These are phyloP conservation scores for Xylophagus ater DNA, from an alignment of 2,888 invertebrate genomes.

Conservation along the genomic window DNA sequence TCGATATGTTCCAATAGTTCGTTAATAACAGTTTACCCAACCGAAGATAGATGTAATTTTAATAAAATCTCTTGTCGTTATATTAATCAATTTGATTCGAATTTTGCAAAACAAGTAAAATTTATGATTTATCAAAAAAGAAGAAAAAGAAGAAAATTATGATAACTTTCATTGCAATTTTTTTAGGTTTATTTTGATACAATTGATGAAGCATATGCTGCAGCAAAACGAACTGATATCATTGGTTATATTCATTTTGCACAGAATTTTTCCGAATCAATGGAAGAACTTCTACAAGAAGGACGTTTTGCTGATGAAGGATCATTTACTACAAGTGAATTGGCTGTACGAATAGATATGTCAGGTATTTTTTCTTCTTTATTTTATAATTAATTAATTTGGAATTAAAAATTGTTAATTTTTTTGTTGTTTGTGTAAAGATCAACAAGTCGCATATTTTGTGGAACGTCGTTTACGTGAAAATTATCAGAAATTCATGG, in stretches of 20 bases:
- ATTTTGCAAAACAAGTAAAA: constrained; percentile 43
- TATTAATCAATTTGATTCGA: constrained; percentile 46
- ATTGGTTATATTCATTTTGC: constrained; percentile 58
- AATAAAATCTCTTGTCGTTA: constrained; percentile 51
- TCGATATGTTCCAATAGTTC: constrained; percentile 36
- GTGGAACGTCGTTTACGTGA: constrained; percentile 57
- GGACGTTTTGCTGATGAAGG: constrained; percentile 46
- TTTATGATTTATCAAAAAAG: neutral
- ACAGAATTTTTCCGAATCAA: constrained; percentile 58
- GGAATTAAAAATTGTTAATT: neutral
- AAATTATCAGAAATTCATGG: constrained; percentile 56
- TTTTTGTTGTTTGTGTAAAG: constrained; percentile 41
- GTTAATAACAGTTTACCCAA: constrained; percentile 34
- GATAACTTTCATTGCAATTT: constrained; percentile 3
- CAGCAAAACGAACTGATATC: constrained; percentile 44
- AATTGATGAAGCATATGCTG: constrained; percentile 43
- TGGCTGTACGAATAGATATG: constrained; percentile 63
- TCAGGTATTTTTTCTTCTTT: constrained; percentile 44
- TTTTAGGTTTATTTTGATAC: constrained; percentile 43
- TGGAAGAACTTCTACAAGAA: constrained; percentile 46
- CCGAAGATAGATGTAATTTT: constrained; percentile 41
- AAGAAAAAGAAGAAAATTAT: constrained; percentile 6
- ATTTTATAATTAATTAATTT: constrained; percentile 15
- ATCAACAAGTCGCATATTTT: constrained; percentile 70
- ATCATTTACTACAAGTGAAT: constrained; percentile 47